These are phyloP conservation scores for roundworm (Caenorhabditis elegans) DNA, from an alignment of 1,140 invertebrate species.

Conservation along the genomic window DNA sequence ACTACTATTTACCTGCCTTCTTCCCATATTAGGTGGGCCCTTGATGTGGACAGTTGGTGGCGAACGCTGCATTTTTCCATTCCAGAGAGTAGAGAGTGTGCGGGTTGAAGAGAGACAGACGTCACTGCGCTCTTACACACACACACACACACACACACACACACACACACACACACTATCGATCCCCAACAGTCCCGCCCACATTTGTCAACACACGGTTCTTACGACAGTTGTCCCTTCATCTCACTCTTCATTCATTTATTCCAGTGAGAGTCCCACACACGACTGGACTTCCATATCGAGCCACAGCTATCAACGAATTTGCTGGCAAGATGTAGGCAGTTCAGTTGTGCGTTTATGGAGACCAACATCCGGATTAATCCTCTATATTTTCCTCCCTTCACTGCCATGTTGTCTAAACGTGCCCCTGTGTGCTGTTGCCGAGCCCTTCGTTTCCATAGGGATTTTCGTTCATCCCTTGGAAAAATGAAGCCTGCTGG, in stretches of 20 bases:
- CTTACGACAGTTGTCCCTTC: neutral
- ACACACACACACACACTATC: too few species aligned
- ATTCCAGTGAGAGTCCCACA: neutral
- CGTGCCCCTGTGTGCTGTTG: too few species aligned
- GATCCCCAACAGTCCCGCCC: neutral
- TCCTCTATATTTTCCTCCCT: neutral
- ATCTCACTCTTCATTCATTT: neutral
- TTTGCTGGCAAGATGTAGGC: slow-evolving; percentile 24
- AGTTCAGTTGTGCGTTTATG: slow-evolving; percentile 7
- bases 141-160: too few species aligned
- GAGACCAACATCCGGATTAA: slow-evolving; percentile 25
- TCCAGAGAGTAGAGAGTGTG: neutral
- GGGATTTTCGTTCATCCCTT: too few species aligned
- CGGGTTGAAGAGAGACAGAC: neutral
- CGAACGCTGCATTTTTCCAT: neutral
- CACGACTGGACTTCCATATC: neutral
- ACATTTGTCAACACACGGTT: neutral
- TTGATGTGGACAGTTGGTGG: neutral
- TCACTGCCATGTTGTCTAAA: too few species aligned
- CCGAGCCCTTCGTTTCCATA: too few species aligned
- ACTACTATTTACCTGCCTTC: neutral
- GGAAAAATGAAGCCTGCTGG: too few species aligned
- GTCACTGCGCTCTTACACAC: too few species aligned
- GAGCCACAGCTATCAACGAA: neutral
- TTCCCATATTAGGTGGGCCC: neutral